phyloP scores from a whole-genome alignment of 1,140 invertebrate genomes.

The Magallana angulata region DNA sequence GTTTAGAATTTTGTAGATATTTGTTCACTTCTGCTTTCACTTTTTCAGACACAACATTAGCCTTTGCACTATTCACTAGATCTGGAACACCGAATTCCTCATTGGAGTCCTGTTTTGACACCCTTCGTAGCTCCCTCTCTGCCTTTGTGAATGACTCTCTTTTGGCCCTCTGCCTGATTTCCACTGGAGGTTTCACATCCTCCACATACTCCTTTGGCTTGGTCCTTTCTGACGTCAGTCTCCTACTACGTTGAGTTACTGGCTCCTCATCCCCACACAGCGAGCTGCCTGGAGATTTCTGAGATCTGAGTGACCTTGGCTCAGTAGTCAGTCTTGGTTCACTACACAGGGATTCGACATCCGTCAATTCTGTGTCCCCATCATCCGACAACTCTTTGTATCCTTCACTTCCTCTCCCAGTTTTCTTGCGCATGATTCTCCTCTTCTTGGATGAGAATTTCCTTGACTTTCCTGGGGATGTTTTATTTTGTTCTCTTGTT shows the following conservation, averaged over 20 bases:
- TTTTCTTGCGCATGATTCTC: not conserved
- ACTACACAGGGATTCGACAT: slow-evolving; percentile 13
- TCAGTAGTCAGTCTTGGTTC: not conserved
- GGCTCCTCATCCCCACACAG: not conserved
- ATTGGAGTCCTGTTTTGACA: slow-evolving; percentile 12
- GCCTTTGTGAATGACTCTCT: slow-evolving; percentile 12
- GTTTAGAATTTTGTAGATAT: slow-evolving; percentile 63
- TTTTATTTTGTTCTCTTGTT: not conserved
- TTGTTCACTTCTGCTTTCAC: slow-evolving; percentile 64
- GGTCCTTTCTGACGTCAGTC: not conserved
- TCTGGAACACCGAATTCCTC: slow-evolving; percentile 51
- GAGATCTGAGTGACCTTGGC: not conserved
- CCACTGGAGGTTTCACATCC: slow-evolving; percentile 2
- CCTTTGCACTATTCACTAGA: slow-evolving; percentile 52
- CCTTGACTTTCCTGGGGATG: not conserved
- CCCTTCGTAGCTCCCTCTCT: slow-evolving; percentile 47
- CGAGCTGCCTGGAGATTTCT: slow-evolving; percentile 5
- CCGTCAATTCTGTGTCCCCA: slow-evolving; percentile 12
- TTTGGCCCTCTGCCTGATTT: slow-evolving; percentile 7
- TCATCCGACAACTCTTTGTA: not conserved
- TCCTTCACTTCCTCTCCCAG: not conserved
- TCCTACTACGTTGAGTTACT: not conserved
- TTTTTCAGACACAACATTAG: slow-evolving; percentile 61
- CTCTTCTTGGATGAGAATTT: not conserved
- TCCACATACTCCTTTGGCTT: slow-evolving; percentile 11